Percentiles rank a stretch among this genome's conserved stretches.
phyloP scores from a whole-genome alignment of 2,113 vertebrate species.

The Paralichthys olivaceus region DNA sequence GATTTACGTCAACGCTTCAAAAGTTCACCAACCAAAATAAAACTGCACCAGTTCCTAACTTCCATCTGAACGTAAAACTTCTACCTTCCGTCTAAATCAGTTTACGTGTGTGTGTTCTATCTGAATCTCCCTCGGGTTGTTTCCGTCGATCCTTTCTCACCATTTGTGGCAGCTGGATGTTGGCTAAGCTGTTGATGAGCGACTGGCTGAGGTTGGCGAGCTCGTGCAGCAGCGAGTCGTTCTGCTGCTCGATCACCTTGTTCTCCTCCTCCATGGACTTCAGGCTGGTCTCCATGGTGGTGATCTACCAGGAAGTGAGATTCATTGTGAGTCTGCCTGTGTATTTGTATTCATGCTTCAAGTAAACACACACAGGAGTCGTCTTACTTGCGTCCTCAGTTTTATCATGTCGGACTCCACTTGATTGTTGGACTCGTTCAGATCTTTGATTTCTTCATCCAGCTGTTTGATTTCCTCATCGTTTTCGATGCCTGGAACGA shows the following conservation, averaged over 20 bases:
- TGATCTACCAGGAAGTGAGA: slow-evolving; percentile 83
- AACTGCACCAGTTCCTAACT: too few relatives aligned
- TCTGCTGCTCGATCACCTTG: slow-evolving; percentile 98
- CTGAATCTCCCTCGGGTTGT: too few relatives aligned
- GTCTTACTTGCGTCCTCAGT: slow-evolving; percentile 95
- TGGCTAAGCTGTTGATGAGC: slow-evolving; percentile 96
- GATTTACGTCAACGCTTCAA: too few relatives aligned
- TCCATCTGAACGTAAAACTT: too few relatives aligned
- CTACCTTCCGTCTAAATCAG: too few relatives aligned
- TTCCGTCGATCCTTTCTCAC: slow-evolving; percentile 81
- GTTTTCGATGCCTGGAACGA: slow-evolving; percentile 92
- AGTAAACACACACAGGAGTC: neutral
- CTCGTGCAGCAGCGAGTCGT: slow-evolving; percentile 97
- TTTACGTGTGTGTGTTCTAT: too few relatives aligned
- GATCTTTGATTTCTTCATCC: slow-evolving; percentile 98
- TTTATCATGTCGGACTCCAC: slow-evolving; percentile 99
- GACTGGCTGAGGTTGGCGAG: slow-evolving; percentile 98
- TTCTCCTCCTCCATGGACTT: slow-evolving; percentile 99
- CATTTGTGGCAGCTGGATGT: slow-evolving; percentile 99
- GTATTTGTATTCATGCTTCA: neutral
- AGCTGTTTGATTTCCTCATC: slow-evolving; percentile 98
- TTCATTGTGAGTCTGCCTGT: neutral
- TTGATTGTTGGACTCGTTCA: slow-evolving; percentile 96
- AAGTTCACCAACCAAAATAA: too few relatives aligned
- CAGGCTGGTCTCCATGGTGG: slow-evolving; percentile 98